These are phyloP conservation scores for Pyrrhosoma nymphula DNA, from an alignment of 2,888 invertebrate genomes.

Conservation along the genomic window DNA sequence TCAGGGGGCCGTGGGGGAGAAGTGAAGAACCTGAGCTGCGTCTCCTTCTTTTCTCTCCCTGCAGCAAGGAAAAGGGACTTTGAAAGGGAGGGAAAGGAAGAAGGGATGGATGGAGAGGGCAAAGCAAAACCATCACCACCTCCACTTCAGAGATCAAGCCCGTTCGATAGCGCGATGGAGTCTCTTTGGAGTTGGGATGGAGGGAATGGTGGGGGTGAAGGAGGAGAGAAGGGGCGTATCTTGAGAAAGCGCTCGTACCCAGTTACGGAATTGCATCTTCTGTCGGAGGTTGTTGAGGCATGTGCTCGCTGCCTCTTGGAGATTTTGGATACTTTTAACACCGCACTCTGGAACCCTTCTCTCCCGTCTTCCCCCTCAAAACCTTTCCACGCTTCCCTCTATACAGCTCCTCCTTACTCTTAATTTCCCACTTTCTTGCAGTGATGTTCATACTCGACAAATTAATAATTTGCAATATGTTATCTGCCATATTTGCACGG, in stretches of 20 bases:
- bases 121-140: no score
- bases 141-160: constrained; percentile 19
- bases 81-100: no score
- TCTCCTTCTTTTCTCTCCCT: background rate
- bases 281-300: constrained; percentile 35
- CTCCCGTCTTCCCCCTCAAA: background rate
- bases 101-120: no score
- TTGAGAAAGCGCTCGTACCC: constrained; percentile 40
- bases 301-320: constrained; percentile 37
- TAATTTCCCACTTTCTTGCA: no score
- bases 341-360: background rate
- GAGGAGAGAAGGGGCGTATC: background rate
- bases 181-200: background rate
- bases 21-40: background rate
- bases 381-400: no score
- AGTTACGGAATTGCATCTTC: constrained; percentile 54
- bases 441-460: no score
- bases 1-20: background rate
- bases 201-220: background rate
- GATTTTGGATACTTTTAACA: background rate
- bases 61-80: no score
- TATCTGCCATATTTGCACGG: no score
- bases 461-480: no score
- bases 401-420: no score
- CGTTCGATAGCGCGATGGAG: constrained; percentile 6